Evolutionary conservation across 2,113 vertebrate species (phyloP).

Genomic region (Entelurus aequoreus): DNA sequence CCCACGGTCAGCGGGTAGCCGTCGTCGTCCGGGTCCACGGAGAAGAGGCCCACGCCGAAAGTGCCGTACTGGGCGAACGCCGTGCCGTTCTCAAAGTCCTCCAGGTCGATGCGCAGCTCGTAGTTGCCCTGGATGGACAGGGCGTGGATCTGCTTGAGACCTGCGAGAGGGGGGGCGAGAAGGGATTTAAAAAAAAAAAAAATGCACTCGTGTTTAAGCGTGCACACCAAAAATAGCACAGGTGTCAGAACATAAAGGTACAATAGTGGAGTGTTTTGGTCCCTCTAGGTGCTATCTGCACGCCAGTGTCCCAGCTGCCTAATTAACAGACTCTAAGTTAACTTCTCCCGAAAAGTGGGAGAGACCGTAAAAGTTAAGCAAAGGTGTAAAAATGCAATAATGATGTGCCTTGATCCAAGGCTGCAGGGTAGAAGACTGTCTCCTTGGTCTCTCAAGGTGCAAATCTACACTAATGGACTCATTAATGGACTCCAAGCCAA

Average conservation of each 20-base stretch:
- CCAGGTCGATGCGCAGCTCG: slow-evolving; percentile 88
- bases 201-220: slow-evolving; percentile 12
- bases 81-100: slow-evolving; percentile 93
- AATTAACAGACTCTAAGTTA: neutral
- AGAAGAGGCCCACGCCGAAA: slow-evolving; percentile 92
- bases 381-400: neutral
- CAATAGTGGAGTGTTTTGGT: too few relatives aligned
- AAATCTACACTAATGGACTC: too few relatives aligned
- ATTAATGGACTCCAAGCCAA: too few relatives aligned
- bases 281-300: too few relatives aligned
- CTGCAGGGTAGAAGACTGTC: neutral
- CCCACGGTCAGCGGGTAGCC: slow-evolving; percentile 88
- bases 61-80: slow-evolving; percentile 86
- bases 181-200: slow-evolving; percentile 33
- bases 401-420: neutral
- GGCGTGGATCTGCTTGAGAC: slow-evolving; percentile 85
- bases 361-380: neutral
- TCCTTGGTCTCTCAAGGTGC: too few relatives aligned
- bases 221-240: slow-evolving; percentile 10
- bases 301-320: neutral
- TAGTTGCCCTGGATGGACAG: slow-evolving; percentile 89
- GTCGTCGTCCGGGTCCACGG: slow-evolving; percentile 90
- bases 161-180: slow-evolving; percentile 51
- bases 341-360: neutral
- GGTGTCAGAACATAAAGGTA: too few relatives aligned